phyloP scores from a whole-genome alignment of 2,888 invertebrate genomes.

The Catonia carolina region DNA sequence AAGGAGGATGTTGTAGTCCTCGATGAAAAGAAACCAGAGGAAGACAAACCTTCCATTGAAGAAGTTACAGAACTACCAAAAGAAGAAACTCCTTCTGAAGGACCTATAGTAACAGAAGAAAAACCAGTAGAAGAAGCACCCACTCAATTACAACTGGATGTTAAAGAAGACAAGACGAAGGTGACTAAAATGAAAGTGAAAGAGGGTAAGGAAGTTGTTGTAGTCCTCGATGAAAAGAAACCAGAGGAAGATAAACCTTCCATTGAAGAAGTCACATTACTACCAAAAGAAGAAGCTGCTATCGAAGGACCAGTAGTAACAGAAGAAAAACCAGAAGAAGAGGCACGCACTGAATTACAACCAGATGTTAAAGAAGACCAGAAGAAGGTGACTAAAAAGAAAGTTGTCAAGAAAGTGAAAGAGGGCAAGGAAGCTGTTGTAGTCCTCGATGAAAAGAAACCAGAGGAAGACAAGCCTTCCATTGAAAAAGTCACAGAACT shows the following conservation, averaged over 20 bases:
- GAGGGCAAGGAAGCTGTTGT: conserved; percentile 29
- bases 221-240: conserved; percentile 30
- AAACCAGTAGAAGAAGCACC: conserved; percentile 42
- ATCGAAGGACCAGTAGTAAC: conserved; percentile 14
- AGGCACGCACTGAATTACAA: conserved; percentile 32
- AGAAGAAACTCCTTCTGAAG: too few species aligned
- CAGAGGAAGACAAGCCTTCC: conserved; percentile 31
- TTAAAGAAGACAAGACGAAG: conserved; percentile 43
- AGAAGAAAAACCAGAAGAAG: conserved; percentile 37
- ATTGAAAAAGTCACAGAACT: conserved; percentile 19
- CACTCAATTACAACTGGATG: conserved; percentile 33
- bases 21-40: too few species aligned
- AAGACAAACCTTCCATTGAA: too few species aligned
- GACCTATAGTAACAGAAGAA: too few species aligned
- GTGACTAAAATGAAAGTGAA: conserved; percentile 41
- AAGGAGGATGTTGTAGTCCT: too few species aligned
- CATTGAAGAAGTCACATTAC: conserved; percentile 18
- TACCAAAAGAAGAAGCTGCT: conserved; percentile 11
- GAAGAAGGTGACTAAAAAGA: conserved; percentile 27
- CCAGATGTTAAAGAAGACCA: conserved; percentile 16
- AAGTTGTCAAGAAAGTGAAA: conserved; percentile 27
- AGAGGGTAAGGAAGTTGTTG: conserved; percentile 31
- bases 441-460: conserved; percentile 23
- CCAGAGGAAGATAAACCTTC: conserved; percentile 36
- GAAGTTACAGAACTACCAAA: too few species aligned